Evolutionary conservation across 2,888 invertebrate species (phyloP).

Genomic region (Himalopsyche tibetana): DNA sequence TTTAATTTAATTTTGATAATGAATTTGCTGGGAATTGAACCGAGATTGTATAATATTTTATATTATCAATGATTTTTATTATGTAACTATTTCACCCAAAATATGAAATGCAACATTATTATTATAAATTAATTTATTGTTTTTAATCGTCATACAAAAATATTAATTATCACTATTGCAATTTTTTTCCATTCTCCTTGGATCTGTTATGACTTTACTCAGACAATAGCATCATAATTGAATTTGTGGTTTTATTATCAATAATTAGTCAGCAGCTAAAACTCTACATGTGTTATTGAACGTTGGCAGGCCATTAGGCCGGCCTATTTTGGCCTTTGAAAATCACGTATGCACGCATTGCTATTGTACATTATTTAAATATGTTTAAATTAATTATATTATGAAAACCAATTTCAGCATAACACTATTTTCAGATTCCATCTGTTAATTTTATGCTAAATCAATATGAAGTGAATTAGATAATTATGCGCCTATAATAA

Average conservation of each 20-base stretch:
- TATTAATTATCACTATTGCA: not conserved
- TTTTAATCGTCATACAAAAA: too few species aligned
- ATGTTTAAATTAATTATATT: not conserved
- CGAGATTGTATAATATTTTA: too few species aligned
- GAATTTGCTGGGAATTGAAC: too few species aligned
- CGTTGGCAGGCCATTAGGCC: not conserved
- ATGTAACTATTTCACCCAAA: too few species aligned
- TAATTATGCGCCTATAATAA: too few species aligned
- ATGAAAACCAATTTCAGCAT: not conserved
- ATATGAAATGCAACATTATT: too few species aligned
- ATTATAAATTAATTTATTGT: too few species aligned
- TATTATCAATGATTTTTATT: too few species aligned
- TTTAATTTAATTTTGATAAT: too few species aligned
- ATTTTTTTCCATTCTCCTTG: not conserved
- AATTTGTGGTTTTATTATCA: conserved; percentile 1
- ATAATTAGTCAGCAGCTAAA: not conserved
- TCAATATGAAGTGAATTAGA: too few species aligned
- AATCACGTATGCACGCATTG: not conserved
- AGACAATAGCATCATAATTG: not conserved
- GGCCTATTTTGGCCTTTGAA: not conserved
- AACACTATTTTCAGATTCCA: too few species aligned
- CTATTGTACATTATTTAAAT: conserved; percentile 13
- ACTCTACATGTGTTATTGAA: not conserved
- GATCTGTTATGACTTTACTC: not conserved
- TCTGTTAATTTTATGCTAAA: too few species aligned